phyloP scores from a whole-genome alignment of 2,113 vertebrate species.

The Acrocephalus arundinaceus region DNA sequence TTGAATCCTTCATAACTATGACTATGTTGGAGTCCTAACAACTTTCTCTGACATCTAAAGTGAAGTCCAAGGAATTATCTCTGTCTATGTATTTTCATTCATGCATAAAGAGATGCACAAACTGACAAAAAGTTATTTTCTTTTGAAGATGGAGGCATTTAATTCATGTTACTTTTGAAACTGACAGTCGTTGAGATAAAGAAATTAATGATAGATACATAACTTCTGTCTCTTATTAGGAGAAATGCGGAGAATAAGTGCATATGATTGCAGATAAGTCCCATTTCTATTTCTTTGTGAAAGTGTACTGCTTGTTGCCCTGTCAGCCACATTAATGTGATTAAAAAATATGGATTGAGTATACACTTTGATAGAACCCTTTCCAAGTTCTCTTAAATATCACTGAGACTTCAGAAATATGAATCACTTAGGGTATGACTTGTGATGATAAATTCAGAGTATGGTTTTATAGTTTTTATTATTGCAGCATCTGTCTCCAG shows the following conservation, averaged over 20 bases:
- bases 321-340: neutral
- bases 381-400: constrained; percentile 10
- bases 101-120: neutral
- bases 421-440: neutral
- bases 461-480: neutral
- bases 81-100: neutral
- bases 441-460: constrained; percentile 15
- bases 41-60: neutral
- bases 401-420: neutral
- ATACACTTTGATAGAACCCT: neutral
- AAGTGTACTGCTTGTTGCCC: neutral
- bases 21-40: neutral
- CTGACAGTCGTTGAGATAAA: neutral
- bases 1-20: neutral
- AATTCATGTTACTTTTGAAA: neutral
- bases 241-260: neutral
- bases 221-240: neutral
- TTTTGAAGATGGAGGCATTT: neutral
- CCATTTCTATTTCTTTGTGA: neutral
- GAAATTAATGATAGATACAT: neutral
- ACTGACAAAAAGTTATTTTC: neutral
- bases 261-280: neutral
- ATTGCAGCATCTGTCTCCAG: constrained; percentile 12
- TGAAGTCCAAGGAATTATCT: neutral
- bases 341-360: neutral